Conservation (phyloP, 2,113 vertebrate genomes). For the Thymallus thymallus region DNA sequence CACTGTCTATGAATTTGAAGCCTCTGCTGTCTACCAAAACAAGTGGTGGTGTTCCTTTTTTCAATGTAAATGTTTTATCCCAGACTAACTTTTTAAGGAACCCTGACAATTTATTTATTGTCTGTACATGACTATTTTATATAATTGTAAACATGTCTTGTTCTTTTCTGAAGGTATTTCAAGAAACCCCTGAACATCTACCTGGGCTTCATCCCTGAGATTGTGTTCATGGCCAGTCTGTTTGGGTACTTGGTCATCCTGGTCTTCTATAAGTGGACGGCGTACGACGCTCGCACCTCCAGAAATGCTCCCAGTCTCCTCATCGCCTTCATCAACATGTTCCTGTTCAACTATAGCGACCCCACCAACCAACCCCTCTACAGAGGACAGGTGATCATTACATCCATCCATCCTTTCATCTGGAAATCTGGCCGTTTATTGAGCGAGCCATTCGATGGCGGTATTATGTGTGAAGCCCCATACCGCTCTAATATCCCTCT, state of each 20-base stretch:
- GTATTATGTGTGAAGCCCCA: neutral
- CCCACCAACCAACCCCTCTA: conserved; percentile 81
- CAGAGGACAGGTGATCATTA: conserved; percentile 83
- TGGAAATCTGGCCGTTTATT: neutral
- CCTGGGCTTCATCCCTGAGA: conserved; percentile 94
- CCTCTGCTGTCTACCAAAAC: too few relatives aligned
- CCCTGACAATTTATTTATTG: neutral
- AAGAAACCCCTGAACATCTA: conserved; percentile 93
- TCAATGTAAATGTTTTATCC: too few relatives aligned
- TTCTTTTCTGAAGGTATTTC: conserved; percentile 81
- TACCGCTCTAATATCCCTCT: neutral
- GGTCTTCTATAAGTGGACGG: conserved; percentile 92
- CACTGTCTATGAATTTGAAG: neutral
- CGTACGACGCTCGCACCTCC: conserved; percentile 81
- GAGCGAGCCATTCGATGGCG: neutral
- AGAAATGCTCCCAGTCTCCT: conserved; percentile 89
- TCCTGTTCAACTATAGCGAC: conserved; percentile 89
- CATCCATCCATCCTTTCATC: neutral
- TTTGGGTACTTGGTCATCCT: conserved; percentile 94
- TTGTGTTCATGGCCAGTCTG: conserved; percentile 89
- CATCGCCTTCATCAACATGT: conserved; percentile 99
- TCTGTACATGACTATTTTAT: too few relatives aligned
- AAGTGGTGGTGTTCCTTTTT: too few relatives aligned
- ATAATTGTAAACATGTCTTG: neutral
- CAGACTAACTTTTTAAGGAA: too few relatives aligned